phyloP scores from a whole-genome alignment of 2,113 vertebrate species.

The Phainopepla nitens region DNA sequence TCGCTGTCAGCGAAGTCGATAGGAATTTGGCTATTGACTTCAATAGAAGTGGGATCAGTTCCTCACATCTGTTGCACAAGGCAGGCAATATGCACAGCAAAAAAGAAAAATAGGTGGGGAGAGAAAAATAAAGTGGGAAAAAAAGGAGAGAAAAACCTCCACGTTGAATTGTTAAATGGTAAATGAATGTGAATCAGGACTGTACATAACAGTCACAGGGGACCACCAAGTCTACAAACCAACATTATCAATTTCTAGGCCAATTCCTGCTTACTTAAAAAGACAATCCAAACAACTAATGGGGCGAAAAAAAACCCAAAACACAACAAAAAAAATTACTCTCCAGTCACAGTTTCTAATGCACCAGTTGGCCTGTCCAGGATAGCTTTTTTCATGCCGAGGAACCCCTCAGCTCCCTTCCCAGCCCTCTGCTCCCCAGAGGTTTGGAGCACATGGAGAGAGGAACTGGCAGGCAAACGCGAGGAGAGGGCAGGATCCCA shows the following conservation, averaged over 20 bases:
- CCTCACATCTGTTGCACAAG: constrained; percentile 58
- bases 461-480: fast-evolving
- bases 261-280: not conserved
- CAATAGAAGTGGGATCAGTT: constrained; percentile 53
- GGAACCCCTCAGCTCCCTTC: not conserved
- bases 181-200: not conserved
- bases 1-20: constrained; percentile 51
- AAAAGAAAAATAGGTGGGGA: not conserved
- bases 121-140: not conserved
- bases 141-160: not conserved
- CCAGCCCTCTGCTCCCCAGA: not conserved
- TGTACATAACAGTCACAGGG: not conserved
- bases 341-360: not conserved
- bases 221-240: not conserved
- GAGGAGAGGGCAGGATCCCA: not conserved
- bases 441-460: not conserved
- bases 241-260: not conserved
- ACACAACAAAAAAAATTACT: not conserved
- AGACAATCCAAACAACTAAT: not conserved
- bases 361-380: not conserved
- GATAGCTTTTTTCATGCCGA: fast-evolving
- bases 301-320: fast-evolving
- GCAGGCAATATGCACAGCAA: not conserved
- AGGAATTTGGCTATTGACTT: constrained; percentile 67
- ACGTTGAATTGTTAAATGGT: not conserved